A percentile compares a stretch with the other conserved stretches of the same genome.
Conservation (phyloP, 2,113 vertebrate species). For the Barbus barbus region DNA sequence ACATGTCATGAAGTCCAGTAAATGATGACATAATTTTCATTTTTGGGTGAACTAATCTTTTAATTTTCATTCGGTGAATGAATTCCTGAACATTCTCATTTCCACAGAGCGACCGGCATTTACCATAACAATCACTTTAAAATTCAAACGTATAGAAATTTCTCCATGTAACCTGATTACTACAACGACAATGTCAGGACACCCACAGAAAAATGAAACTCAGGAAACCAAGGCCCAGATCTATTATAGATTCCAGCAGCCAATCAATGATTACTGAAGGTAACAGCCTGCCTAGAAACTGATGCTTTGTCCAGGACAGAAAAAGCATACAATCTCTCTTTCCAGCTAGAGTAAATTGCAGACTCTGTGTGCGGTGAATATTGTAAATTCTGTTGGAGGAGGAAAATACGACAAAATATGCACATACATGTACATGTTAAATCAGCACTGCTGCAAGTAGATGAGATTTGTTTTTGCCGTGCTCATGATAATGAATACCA, state of each 20-base stretch:
- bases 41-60: background rate
- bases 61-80: background rate
- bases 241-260: constrained; percentile 38
- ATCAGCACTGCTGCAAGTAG: background rate
- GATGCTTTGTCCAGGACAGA: constrained; percentile 17
- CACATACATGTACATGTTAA: constrained; percentile 32
- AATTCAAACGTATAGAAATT: constrained; percentile 3
- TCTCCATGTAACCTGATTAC: constrained; percentile 20
- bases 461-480: constrained; percentile 14
- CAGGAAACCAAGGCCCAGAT: constrained; percentile 25
- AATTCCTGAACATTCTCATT: background rate
- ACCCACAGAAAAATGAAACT: constrained; percentile 19
- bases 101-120: background rate
- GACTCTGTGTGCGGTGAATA: background rate
- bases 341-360: constrained; percentile 22
- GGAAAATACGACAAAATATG: constrained; percentile 28
- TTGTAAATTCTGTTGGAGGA: constrained; percentile 1
- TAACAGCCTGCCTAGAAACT: constrained; percentile 34
- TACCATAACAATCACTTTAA: background rate
- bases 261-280: constrained; percentile 45
- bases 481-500: constrained; percentile 32
- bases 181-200: constrained; percentile 14
- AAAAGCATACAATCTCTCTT: constrained; percentile 13
- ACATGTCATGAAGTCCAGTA: background rate
- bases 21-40: background rate